Base-by-base conservation (phyloP, 2,888 invertebrate species). In the Cosmopolites sordidus region DNA sequence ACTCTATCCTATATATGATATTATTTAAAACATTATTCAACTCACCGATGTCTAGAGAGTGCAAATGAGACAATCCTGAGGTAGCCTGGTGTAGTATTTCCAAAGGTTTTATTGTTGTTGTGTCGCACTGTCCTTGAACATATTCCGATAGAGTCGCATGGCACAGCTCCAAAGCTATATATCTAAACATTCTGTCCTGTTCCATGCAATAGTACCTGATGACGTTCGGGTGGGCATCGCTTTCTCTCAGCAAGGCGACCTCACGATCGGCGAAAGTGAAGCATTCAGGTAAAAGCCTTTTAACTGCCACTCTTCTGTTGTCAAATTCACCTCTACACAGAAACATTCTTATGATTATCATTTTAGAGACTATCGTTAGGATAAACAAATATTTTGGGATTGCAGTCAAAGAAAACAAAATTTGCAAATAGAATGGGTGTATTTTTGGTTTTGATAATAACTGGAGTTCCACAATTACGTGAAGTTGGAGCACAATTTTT, bases 191-290 rank as follows among this genome's bases (percentile, higher is more conserved):
- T 50, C 87, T 83, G 73, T 98, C 97, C 62, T 93, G 85, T 73
- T 99, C 99, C 42, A 88, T 93, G 66, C 92, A 92, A 72, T 89
- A 92, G 71, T 92, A 93, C 0, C 92, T 80, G 11, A 89, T 87
- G 5, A 99, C 98, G 72, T 98, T 91, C 40, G 91, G 88, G 75
- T 99, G 98, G 18, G 91, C 89, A 70, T 99, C 98, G 1, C 94
- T 94, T 73, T 97, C 96, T 41, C 96, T 79, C 15, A 99, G 75
- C 40, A 98, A 74, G 56, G 92, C 85, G 56, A 98, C 96, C 77
- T 99, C 99, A 43, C 98, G 83, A 75, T 98, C 96, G 0, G 97
- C 97, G 71, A 98, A 89, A 38, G 88, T 89, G 68, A 97, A 94
- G 69, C 95, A 96, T 64, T 96, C 96, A 0, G 96, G 95, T 47